Base-by-base conservation (phyloP, 2,888 invertebrate species). In the Dicroscelio sp. region DNA sequence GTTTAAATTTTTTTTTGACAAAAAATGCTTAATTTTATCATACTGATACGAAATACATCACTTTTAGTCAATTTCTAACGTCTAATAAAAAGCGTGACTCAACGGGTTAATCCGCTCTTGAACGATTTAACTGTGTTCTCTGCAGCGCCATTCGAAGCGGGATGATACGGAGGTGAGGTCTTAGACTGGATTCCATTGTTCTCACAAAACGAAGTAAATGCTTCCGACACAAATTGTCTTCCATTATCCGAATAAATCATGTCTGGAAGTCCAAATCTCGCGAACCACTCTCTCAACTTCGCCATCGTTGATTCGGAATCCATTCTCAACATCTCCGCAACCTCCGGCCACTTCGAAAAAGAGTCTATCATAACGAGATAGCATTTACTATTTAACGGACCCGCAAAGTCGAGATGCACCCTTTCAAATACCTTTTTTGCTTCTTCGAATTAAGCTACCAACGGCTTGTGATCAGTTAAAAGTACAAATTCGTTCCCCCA, bases 391-490 rank as follows among this genome's bases (percentile, higher is more conserved):
- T 90, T 63, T 1, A 92, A 69, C 30, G 92, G 93, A 2, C 92
- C 93, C 12, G 90, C 65, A 78, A 90, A 94, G 76, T 94, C 92
- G 8, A 86, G 58, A 58, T 93, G 92, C 38, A 93, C 35, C 38
- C 93, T 79, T 52, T 93, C 91, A 31, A 92, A 92, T 43, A 86
- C 90, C 27, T 35, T 52, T 60, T 91, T 91, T 12, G 94, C 2
- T 55, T 91, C 88, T 6, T 85, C 88, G 33, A 91, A 91, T 20
- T 88, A 69, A 17, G 86, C 91, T 8, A 86, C n/a, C 23, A 96
- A 88, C 6, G 95, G 96, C 79, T 96, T 96, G 82, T 96, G 96
- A 86, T 96, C 96, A 0, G 94, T 93, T 14, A 84, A 78, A 0
- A 96, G 79, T 4, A 88, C 93, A 93, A 96, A 96, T 43, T 93